Base-by-base conservation (phyloP, 1,140 invertebrate species). In the Sitophilus oryzae region DNA sequence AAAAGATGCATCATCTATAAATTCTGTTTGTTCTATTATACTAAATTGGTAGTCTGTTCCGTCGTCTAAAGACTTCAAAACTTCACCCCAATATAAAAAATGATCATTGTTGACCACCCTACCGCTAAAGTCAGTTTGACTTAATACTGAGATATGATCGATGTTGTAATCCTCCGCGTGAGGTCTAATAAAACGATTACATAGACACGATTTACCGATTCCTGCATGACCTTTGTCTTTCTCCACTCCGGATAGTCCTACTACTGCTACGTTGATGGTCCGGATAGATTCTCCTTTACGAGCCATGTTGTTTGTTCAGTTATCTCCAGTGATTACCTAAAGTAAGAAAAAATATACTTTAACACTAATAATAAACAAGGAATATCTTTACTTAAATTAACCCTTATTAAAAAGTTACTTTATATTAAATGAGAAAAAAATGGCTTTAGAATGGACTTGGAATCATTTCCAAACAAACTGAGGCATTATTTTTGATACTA, bases 41-140 rank as follows among this genome's bases (percentile, higher is more conserved):
- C 94, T 89, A 73, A 99, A 96, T 57, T 87, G 83, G 68, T 91
- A 92, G 67, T 97, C 93, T 48, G 85, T 79, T 6, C 89, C 90
- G 63, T 97, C 93, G 63, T 98, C 92, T 3, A 89, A 82, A 23
- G 81, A 78, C 74, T 96, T 95, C 11, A 81, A 82, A n/a, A 92
- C 87, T 67, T 94, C 93, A 47, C 96, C 96, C 95, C 95, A 98
- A 73, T 97, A 99, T 11, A 99, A 77, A 75, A 98, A 99, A 75
- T 99, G 96, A 74, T 98, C 95, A 76, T 97, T 98, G 78, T 98
- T 98, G 14, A 98, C 92, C 48, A 98, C 94, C 25, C 94, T 84
- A 2, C 96, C 95, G 72, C 91, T 95, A 76, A 98, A 98, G 77
- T 98, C 96, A 46, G 91, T 92, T 85, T 95, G 93, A 71, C 91